These are phyloP conservation scores for Piscicola geometra DNA, from an alignment of 2,888 invertebrate genomes.

Conservation along the genomic window DNA sequence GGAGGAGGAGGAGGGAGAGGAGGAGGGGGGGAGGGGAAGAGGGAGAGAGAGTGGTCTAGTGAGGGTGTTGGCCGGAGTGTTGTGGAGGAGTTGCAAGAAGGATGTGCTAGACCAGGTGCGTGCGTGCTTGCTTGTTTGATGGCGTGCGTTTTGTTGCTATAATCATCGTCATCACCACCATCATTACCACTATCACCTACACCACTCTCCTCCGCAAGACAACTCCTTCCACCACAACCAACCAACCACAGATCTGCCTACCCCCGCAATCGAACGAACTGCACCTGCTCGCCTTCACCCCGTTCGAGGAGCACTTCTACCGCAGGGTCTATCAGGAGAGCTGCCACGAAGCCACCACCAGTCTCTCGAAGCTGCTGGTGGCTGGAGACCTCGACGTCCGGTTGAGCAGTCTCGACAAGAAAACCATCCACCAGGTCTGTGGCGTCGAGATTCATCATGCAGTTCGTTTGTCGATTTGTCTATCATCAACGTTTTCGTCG, in stretches of 20 bases:
- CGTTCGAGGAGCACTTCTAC: constrained; percentile 71
- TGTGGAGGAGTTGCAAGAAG: constrained; percentile 70
- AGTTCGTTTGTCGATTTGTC: too few relatives aligned
- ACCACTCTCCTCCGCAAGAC: too few relatives aligned
- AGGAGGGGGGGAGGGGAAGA: constrained; percentile 62
- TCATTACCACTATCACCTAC: too few relatives aligned
- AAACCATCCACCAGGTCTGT: constrained; percentile 56
- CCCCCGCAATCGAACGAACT: constrained; percentile 64
- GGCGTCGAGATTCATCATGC: too few relatives aligned
- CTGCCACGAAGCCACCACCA: constrained; percentile 48
- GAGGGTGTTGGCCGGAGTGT: constrained; percentile 60
- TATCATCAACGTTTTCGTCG: too few relatives aligned
- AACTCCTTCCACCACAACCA: too few relatives aligned
- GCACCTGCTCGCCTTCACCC: constrained; percentile 66
- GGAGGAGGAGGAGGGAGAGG: constrained; percentile 60
- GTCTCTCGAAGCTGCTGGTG: constrained; percentile 54
- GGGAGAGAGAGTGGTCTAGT: constrained; percentile 53
- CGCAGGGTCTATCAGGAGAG: constrained; percentile 48
- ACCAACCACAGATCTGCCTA: constrained; percentile 57
- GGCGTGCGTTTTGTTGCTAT: too few relatives aligned
- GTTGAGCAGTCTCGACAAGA: constrained; percentile 56
- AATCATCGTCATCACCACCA: too few relatives aligned
- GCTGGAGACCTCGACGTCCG: constrained; percentile 51
- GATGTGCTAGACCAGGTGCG: constrained; percentile 66
- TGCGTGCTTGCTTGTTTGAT: too few relatives aligned